A percentile compares a stretch with the other conserved stretches of the same genome.
phyloP scores from a whole-genome alignment of 2,113 vertebrate genomes.

The Neolamprologus fasciatus region DNA sequence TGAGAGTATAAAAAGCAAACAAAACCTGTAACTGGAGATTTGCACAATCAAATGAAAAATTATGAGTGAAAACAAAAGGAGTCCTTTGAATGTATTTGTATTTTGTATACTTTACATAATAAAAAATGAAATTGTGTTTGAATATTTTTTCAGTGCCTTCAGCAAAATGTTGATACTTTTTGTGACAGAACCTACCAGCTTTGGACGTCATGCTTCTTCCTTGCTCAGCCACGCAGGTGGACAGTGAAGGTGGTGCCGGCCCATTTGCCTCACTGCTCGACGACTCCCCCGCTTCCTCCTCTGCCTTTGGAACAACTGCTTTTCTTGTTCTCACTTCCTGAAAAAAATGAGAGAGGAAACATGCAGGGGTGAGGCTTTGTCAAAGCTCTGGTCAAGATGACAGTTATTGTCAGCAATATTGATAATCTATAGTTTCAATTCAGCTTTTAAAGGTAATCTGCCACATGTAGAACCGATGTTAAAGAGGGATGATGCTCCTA shows the following conservation, averaged over 20 bases:
- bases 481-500: neutral
- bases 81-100: neutral
- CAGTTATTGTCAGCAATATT: fast-evolving
- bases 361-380: neutral
- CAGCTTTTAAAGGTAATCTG: neutral
- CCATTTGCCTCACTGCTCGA: constrained; percentile 67
- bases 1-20: neutral
- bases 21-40: neutral
- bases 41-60: neutral
- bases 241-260: neutral
- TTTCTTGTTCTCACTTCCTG: constrained; percentile 46
- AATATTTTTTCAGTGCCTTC: fast-evolving
- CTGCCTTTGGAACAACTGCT: constrained; percentile 51
- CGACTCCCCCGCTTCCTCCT: constrained; percentile 54
- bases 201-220: constrained; percentile 44
- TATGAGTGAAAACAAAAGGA: neutral
- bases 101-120: fast-evolving
- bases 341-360: neutral
- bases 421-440: neutral
- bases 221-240: neutral
- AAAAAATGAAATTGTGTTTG: fast-evolving
- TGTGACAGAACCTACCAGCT: neutral
- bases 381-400: neutral
- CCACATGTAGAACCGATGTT: fast-evolving
- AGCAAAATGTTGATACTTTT: fast-evolving